Percentiles rank a stretch among this genome's conserved stretches.
Evolutionary conservation across 2,113 vertebrate species (phyloP).

Genomic region (Brachypodius melanocephalos): DNA sequence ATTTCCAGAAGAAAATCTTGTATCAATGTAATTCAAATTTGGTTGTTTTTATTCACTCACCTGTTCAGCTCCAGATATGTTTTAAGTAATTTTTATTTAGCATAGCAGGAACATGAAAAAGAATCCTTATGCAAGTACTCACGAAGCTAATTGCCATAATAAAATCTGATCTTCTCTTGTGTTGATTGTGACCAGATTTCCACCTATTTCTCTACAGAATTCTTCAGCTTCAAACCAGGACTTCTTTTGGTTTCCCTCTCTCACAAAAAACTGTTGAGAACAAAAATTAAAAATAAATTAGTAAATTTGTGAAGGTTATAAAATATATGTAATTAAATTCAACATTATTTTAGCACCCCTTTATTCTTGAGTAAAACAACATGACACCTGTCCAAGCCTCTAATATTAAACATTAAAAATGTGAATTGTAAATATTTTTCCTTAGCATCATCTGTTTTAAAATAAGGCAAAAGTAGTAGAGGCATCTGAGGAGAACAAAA

Average conservation of each 20-base stretch:
- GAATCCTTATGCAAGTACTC: background rate
- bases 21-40: background rate
- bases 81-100: background rate
- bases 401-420: background rate
- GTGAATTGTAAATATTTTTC: background rate
- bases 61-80: background rate
- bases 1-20: background rate
- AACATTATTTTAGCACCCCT: background rate
- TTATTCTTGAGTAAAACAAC: background rate
- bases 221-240: conserved; percentile 84
- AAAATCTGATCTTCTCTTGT: conserved; percentile 57
- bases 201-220: conserved; percentile 85
- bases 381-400: background rate
- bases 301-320: background rate
- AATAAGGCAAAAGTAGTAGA: background rate
- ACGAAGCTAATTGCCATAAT: conserved; percentile 51
- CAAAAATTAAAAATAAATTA: background rate
- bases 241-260: conserved; percentile 72
- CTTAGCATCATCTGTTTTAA: background rate
- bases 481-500: background rate
- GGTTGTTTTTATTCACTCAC: background rate
- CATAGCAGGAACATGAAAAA: background rate
- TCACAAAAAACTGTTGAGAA: conserved; percentile 57
- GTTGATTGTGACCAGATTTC: conserved; percentile 82
- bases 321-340: background rate